A percentile compares a stretch with the other conserved stretches of the same genome.
These are phyloP conservation scores for Ailurus styani DNA, from an alignment of 2,113 vertebrate genomes.

Conservation along the genomic window DNA sequence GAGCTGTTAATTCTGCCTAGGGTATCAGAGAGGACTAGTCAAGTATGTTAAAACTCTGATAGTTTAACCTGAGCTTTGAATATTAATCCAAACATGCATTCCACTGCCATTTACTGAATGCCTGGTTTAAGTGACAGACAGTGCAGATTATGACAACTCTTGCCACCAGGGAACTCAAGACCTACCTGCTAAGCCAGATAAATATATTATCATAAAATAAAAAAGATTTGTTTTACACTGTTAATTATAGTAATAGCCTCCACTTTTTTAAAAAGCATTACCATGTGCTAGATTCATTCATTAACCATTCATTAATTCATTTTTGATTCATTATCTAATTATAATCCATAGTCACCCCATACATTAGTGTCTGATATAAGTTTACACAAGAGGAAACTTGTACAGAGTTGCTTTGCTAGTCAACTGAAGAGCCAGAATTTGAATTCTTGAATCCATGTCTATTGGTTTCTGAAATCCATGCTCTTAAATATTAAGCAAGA, in stretches of 20 bases:
- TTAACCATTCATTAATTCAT: not conserved
- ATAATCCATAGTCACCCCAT: not conserved
- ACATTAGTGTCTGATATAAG: not conserved
- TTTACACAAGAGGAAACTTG: not conserved
- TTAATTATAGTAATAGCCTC: not conserved
- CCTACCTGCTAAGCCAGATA: not conserved
- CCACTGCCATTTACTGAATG: not conserved
- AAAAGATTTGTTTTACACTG: not conserved
- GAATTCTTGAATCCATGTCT: not conserved
- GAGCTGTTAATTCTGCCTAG: not conserved
- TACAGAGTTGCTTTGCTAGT: not conserved
- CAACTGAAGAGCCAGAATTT: not conserved
- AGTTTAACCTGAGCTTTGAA: conserved; percentile 14
- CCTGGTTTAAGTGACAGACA: not conserved
- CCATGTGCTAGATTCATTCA: not conserved
- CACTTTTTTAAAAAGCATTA: not conserved
- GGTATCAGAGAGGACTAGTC: not conserved
- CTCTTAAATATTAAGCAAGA: not conserved
- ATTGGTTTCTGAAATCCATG: not conserved
- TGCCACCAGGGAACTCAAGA: not conserved
- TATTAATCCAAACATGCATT: not conserved
- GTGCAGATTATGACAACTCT: not conserved
- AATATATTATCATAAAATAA: not conserved
- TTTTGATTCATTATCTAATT: not conserved
- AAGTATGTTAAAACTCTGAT: not conserved